Conservation (phyloP, 1,140 invertebrate genomes). For the Drosophila ercepeae region DNA sequence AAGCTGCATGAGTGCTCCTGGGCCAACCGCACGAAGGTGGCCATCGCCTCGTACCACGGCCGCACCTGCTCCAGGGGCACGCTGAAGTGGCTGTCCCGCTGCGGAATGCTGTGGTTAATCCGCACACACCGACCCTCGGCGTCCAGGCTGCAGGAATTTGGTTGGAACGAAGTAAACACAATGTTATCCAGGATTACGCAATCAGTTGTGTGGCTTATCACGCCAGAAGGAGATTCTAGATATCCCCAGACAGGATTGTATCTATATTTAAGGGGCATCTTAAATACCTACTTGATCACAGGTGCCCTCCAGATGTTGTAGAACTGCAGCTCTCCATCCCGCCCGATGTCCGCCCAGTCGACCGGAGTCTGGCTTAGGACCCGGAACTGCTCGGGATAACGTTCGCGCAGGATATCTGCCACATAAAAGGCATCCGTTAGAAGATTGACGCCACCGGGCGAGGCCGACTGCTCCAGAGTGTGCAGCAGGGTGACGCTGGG, state of each 20-base stretch:
- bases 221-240: not conserved
- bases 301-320: slow-evolving; percentile 86
- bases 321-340: slow-evolving; percentile 85
- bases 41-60: slow-evolving; percentile 87
- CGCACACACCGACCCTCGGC: slow-evolving; percentile 84
- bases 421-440: slow-evolving; percentile 87
- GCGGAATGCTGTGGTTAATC: slow-evolving; percentile 88
- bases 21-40: slow-evolving; percentile 84
- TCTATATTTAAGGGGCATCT: not conserved
- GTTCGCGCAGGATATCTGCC: slow-evolving; percentile 85
- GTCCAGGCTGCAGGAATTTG: slow-evolving; percentile 83
- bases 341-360: slow-evolving; percentile 88
- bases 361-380: slow-evolving; percentile 85
- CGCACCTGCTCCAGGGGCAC: slow-evolving; percentile 86
- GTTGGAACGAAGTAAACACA: not conserved
- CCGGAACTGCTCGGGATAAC: slow-evolving; percentile 85
- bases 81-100: slow-evolving; percentile 87
- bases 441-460: slow-evolving; percentile 86
- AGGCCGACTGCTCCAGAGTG: slow-evolving; percentile 87
- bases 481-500: slow-evolving; percentile 88
- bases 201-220: slow-evolving; percentile 1
- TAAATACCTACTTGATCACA: slow-evolving; percentile 85
- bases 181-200: not conserved
- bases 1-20: slow-evolving; percentile 85
- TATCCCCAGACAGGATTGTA: not conserved